These are phyloP conservation scores for Acanthoscelides obtectus DNA, from an alignment of 2,888 invertebrate genomes.

Conservation along the genomic window DNA sequence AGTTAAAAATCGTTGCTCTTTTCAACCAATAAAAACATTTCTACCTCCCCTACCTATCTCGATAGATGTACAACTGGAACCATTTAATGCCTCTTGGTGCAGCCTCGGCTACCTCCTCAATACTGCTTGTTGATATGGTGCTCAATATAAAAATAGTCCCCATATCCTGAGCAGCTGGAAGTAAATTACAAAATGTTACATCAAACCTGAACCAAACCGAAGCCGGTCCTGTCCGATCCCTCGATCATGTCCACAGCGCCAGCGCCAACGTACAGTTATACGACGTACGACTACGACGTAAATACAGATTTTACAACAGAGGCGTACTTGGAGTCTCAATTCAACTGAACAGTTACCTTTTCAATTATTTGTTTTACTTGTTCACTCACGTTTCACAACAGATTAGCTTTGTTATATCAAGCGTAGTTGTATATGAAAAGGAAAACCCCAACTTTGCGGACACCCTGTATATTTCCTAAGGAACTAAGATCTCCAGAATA, in stretches of 20 bases:
- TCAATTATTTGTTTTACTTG: conserved; percentile 86
- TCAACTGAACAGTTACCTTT: conserved; percentile 75
- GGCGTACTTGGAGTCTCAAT: conserved; percentile 64
- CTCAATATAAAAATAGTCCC: conserved; percentile 78
- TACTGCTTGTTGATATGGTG: conserved; percentile 79
- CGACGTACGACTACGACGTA: no score
- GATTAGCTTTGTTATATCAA: no score
- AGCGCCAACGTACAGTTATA: no score
- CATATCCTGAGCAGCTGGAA: conserved; percentile 69
- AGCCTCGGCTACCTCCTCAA: conserved; percentile 79
- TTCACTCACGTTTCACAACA: no score
- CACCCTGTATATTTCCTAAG: no score
- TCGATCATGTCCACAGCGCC: no score
- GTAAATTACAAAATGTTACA: conserved; percentile 56
- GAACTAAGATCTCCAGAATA: no score
- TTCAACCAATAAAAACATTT: background rate
- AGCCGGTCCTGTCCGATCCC: no score
- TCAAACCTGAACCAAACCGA: conserved; percentile 95
- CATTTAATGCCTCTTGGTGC: conserved; percentile 75
- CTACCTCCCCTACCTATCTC: conserved; percentile 57
- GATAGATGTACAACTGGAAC: conserved; percentile 91
- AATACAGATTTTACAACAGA: no score
- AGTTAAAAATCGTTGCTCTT: no score
- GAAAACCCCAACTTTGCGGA: no score
- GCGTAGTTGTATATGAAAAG: no score